These are phyloP conservation scores for Dendrophyllia cribrosa DNA, from an alignment of 64 coral and sea anemone genomes.

Conservation along the genomic window DNA sequence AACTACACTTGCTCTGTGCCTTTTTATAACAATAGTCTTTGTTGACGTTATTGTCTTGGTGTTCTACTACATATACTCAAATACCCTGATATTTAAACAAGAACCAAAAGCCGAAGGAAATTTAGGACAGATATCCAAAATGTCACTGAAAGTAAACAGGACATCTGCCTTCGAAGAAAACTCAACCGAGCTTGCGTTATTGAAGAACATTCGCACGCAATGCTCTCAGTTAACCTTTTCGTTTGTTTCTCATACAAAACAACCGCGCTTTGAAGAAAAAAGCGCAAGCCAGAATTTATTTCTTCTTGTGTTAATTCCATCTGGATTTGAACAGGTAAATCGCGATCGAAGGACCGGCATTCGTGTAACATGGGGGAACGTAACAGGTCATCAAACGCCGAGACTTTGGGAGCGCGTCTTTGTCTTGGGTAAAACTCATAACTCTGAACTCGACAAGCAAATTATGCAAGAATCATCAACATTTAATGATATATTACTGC, in stretches of 20 bases:
- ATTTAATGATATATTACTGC: not conserved
- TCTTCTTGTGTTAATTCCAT: conserved; percentile 2
- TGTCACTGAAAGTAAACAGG: not conserved
- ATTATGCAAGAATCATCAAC: not conserved
- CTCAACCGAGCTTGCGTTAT: not conserved
- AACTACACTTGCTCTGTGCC: not conserved
- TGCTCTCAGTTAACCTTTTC: conserved; percentile 20
- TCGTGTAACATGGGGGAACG: conserved; percentile 8
- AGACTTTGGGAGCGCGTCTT: conserved; percentile 4
- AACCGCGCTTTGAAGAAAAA: not conserved
- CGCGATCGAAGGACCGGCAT: not conserved
- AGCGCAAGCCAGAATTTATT: not conserved
- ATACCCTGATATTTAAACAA: not conserved
- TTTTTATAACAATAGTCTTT: not conserved
- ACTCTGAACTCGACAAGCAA: not conserved
- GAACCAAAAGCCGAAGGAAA: not conserved
- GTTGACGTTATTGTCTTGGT: not conserved
- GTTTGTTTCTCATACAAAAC: not conserved
- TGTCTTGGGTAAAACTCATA: not conserved
- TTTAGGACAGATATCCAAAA: no score
- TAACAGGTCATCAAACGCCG: not conserved
- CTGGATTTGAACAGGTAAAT: not conserved
- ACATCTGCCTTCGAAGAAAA: not conserved
- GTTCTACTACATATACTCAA: not conserved
- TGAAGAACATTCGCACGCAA: conserved; percentile 13